These are phyloP conservation scores for Steinernema carpocapsae DNA, from an alignment of 2,888 invertebrate genomes.

Conservation along the genomic window DNA sequence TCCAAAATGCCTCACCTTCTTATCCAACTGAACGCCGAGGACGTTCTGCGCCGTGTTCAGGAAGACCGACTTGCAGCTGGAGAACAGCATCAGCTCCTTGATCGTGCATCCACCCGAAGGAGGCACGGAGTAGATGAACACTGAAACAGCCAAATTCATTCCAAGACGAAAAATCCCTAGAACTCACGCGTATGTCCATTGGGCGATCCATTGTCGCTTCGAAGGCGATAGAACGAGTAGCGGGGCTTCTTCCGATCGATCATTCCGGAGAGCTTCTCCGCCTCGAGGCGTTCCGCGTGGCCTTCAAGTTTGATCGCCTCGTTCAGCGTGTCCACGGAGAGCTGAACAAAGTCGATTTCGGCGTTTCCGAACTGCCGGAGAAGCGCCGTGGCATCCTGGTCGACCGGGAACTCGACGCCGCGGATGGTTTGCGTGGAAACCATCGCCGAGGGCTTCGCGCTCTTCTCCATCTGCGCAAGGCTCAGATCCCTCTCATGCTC, in stretches of 20 bases:
- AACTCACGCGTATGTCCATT: constrained; percentile 12
- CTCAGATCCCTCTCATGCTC: constrained; percentile 72
- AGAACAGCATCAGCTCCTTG: constrained; percentile 97
- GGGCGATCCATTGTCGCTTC: constrained; percentile 38
- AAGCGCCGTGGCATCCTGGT: constrained; percentile 80
- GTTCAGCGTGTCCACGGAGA: constrained; percentile 80
- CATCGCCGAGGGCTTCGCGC: constrained; percentile 47
- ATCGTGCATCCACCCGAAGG: constrained; percentile 91
- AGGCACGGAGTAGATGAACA: constrained; percentile 98
- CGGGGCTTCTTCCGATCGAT: constrained; percentile 85
- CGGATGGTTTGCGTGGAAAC: constrained; percentile 79
- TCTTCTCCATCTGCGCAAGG: constrained; percentile 70
- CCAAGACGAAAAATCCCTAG: neutral
- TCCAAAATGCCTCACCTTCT: constrained; percentile 78
- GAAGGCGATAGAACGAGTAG: constrained; percentile 81
- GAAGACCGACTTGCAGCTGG: constrained; percentile 92
- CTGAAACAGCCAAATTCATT: constrained; percentile 72
- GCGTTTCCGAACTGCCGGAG: constrained; percentile 79
- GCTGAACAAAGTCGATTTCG: constrained; percentile 85
- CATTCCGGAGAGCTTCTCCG: constrained; percentile 78
- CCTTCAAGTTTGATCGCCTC: constrained; percentile 85
- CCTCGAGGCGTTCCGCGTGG: constrained; percentile 77
- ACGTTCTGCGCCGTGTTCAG: constrained; percentile 80
- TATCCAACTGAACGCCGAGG: constrained; percentile 80
- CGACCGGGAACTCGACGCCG: constrained; percentile 87